Evolutionary conservation across 2,888 invertebrate species (phyloP).

Genomic region (Perizoma flavofasciatum): DNA sequence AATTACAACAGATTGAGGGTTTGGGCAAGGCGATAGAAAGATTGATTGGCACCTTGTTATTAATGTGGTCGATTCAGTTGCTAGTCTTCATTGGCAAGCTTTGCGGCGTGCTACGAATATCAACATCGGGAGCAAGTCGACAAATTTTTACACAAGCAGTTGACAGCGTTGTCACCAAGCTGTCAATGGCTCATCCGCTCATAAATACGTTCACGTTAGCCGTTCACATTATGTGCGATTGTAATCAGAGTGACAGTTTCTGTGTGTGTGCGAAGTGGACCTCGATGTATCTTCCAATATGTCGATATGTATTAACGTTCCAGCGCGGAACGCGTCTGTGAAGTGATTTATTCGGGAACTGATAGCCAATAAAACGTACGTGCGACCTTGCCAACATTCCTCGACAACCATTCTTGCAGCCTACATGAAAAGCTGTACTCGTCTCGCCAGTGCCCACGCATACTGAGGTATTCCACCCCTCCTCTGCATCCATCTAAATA

Average conservation of each 20-base stretch:
- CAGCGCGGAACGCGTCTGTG: conserved; percentile 28
- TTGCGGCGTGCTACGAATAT: conserved; percentile 42
- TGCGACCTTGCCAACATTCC: conserved; percentile 47
- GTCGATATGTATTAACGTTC: conserved; percentile 35
- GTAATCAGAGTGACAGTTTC: conserved; percentile 19
- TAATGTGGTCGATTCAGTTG: conserved; percentile 59
- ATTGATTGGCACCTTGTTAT: conserved; percentile 67
- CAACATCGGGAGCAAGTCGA: conserved; percentile 60
- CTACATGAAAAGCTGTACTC: conserved; percentile 45
- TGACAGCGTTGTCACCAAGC: conserved; percentile 40
- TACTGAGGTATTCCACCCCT: conserved; percentile 55
- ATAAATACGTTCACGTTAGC: conserved; percentile 17
- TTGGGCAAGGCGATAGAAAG: conserved; percentile 62
- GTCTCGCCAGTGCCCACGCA: conserved; percentile 56
- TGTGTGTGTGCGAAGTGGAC: conserved; percentile 16
- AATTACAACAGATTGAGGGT: conserved; percentile 62
- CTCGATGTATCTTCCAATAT: conserved; percentile 34
- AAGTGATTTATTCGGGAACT: conserved; percentile 41
- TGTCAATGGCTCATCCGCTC: conserved; percentile 25
- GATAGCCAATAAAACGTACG: conserved; percentile 43
- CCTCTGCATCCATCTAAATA: conserved; percentile 40
- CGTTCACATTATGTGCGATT: conserved; percentile 10
- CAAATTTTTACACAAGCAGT: conserved; percentile 50
- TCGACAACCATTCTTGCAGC: conserved; percentile 30
- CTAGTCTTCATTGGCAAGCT: conserved; percentile 64